A percentile compares a stretch with the other conserved stretches of the same genome.
Conservation (phyloP, 2,113 vertebrate genomes). For the Callopanchax toddi region DNA sequence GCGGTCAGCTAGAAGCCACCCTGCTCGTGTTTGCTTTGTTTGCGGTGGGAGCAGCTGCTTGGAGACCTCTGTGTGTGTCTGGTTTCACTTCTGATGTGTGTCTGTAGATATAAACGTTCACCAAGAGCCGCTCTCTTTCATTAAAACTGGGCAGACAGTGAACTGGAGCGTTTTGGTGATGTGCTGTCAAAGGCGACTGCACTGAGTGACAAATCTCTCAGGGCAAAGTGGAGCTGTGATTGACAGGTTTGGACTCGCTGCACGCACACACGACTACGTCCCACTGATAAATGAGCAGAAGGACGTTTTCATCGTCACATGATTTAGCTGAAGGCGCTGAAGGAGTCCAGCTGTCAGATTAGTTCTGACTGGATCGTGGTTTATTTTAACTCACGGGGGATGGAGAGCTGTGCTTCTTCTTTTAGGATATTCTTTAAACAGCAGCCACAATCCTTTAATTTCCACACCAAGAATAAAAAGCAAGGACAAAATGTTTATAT, state of each 20-base stretch:
- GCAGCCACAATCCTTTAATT: too few species aligned
- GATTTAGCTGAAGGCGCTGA: slow-evolving; percentile 14
- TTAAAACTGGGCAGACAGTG: slow-evolving; percentile 14
- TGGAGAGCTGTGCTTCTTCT: not conserved
- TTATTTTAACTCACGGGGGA: slow-evolving; percentile 48
- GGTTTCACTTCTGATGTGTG: slow-evolving; percentile 10
- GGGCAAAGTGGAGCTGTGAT: slow-evolving; percentile 35
- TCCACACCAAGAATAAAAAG: too few species aligned
- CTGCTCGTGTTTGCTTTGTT: slow-evolving; percentile 31
- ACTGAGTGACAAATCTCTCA: slow-evolving; percentile 25
- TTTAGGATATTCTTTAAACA: too few species aligned
- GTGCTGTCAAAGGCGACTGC: slow-evolving; percentile 49
- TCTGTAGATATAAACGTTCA: slow-evolving; percentile 1
- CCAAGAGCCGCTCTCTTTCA: not conserved
- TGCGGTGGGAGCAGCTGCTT: not conserved
- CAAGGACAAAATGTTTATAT: too few species aligned
- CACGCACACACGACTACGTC: not conserved
- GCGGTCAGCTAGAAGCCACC: slow-evolving; percentile 22
- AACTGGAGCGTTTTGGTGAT: slow-evolving; percentile 35
- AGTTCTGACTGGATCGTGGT: slow-evolving; percentile 33
- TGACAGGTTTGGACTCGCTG: slow-evolving; percentile 24
- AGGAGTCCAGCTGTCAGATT: slow-evolving; percentile 44
- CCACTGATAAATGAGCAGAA: slow-evolving; percentile 7
- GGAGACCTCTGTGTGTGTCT: slow-evolving; percentile 2
- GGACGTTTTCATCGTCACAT: slow-evolving; percentile 35